Evolutionary conservation across 37 sponge, comb jelly and placozoan genomes (phyloP), one percentile per base, ranked within the genome.

Genomic region (Chondrilla cf. caribensis): DNA sequence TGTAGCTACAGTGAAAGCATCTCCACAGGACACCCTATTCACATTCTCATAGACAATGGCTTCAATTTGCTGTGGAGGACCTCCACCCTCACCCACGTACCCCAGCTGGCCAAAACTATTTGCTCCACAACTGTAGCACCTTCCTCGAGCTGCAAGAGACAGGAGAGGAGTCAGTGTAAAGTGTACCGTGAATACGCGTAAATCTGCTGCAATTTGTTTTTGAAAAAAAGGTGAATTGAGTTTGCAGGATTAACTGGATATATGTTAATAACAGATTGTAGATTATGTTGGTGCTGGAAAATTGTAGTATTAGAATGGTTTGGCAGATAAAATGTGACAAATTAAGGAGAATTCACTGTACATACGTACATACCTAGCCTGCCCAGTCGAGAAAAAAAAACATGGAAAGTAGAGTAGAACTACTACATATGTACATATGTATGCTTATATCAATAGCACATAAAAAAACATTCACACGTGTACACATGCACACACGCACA

Each of bases 61-160:
- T 29, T 87, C 79, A 4, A 28, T 36, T 1, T 1, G 36, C 47
- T 82, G 65, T 8, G 83, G 67, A 21, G 62, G 79, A 2, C 67
- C 38, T 9, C 6, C 54, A n/a, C 47, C 60, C 26, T 68, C 80
- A 37, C 72, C 84, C 44, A 6, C 33, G 44, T 72, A 83, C 2
- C 93, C 95, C 35, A 94, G 82, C 80, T 94, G 95, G 0, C 95
- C 92, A 78, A 32, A 81, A 0, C 60, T 78, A 55, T 94, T 94
- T 64, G 82, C 78, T 28, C 95, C 93, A 81, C 82, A 76, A 0
- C 93, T 92, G 8, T 86, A 25, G 39, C 86, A 86, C 65, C 85
- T 80, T 11, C 90, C 89, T 0, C 57, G 2, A 11, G 87, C 83
- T 86, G 70, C n/a, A 62, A 18, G 21, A 33, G 54, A 80, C 3